Evolutionary conservation across 1,140 invertebrate genomes (phyloP), one percentile per base, ranked within the genome.

Genomic region (Lepidotrigona ventralis): DNA sequence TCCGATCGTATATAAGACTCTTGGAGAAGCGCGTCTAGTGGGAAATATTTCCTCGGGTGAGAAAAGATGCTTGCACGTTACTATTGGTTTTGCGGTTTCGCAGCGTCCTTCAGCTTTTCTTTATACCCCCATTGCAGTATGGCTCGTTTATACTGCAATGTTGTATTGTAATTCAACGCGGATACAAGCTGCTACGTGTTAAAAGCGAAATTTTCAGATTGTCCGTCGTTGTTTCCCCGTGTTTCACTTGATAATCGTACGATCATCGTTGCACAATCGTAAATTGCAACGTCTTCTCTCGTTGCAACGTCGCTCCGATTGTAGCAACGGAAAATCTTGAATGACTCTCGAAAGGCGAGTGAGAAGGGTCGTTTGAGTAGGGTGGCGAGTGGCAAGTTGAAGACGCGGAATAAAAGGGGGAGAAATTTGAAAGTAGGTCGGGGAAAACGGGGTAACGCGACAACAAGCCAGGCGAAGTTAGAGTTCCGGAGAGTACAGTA

Each of bases 401-500:
- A 29, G 21, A 33, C 8, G 39, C 60, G 2, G 79, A 53, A 77
- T 58, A 51, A 60, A 82, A 56, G 15, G 9, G n/a, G n/a, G 29
- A 33, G 76, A 46, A 51, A 79, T 71, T 63, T 64, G 56, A 26
- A 83, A 79, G 77, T 66, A 70, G 76, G 76, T 73, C 69, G 69
- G 54, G 21, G 21, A 84, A 60, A 84, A 68, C 39, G 15, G n/a
- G 53, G 12, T 8, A 75, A 23, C 39, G n/a, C 26, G 79, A 71
- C 51, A 69, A 77, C 39, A 60, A 63, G 29, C 17, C 60, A 15
- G 29, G n/a, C 51, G 8, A 86, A 85, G 68, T 81, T 71, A 53
- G 78, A 86, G 75, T 75, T 17, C 74, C 79, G 79, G 56, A 51
- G 74, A 83, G 77, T 21, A 69, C 73, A 72, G 76, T 89, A 90